A percentile compares a stretch with the other conserved stretches of the same genome.
phyloP scores from a whole-genome alignment of 2,113 vertebrate genomes.

The Pomatorhinus ruficollis region DNA sequence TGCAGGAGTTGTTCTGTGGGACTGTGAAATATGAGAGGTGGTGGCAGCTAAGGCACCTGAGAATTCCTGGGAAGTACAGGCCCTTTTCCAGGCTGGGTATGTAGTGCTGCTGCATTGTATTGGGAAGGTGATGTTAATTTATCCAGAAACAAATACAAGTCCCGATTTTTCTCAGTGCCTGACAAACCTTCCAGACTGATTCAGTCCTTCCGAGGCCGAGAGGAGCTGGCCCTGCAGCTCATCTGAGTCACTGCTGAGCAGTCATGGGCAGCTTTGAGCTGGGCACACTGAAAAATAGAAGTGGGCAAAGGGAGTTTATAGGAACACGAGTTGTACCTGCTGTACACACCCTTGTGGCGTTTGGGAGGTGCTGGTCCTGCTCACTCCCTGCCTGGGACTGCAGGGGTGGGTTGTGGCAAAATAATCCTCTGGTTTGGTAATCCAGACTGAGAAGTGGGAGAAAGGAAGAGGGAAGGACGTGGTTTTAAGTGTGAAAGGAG shows the following conservation, averaged over 20 bases:
- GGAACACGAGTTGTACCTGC: not conserved
- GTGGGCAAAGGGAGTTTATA: not conserved
- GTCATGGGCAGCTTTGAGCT: not conserved
- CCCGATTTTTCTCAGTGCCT: not conserved
- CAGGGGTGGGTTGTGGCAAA: no score
- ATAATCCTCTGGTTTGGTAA: not conserved
- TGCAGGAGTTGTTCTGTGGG: not conserved
- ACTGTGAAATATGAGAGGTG: not conserved
- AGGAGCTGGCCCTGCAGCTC: not conserved
- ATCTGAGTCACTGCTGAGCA: not conserved
- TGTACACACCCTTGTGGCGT: not conserved
- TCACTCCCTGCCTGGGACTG: not conserved
- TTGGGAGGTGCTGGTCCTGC: not conserved
- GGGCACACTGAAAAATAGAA: not conserved
- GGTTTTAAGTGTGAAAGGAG: not conserved
- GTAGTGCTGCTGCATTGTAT: not conserved
- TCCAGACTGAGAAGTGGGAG: not conserved
- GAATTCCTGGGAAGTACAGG: not conserved
- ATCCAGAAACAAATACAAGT: not conserved
- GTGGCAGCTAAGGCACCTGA: not conserved
- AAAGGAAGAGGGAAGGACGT: not conserved
- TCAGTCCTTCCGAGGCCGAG: not conserved
- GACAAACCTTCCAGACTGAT: not conserved
- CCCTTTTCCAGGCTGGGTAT: not conserved
- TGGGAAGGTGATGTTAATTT: not conserved